Evolutionary conservation across 53 echinoderm and acorn worm species (phyloP), one percentile per base, ranked within the genome.

Genomic region (Zoroaster sp.): DNA sequence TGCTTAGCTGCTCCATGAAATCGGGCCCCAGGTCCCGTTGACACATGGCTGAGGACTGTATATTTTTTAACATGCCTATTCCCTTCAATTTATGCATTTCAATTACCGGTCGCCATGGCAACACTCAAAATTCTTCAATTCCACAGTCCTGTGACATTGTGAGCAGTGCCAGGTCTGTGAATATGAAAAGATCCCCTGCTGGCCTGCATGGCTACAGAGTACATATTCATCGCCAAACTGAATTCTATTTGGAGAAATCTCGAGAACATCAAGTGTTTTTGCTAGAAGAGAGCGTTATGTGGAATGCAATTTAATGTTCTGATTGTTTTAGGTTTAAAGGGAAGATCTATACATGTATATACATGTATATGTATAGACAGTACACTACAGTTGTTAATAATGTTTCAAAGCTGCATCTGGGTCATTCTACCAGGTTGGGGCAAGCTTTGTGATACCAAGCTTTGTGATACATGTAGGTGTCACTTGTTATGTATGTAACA

Each of bases 71-170:
- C n/a, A n/a, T n/a, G n/a, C n/a, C n/a, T n/a, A n/a, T n/a, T n/a
- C n/a, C n/a, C n/a, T n/a, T n/a, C n/a, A 78, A 47, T 36, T 18
- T 40, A 66, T 40, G 44, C 31, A 66, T 82, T 82, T 67, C 66
- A 82, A 82, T 68, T 43, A 43, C 66, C 32, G 82, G 82, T 82
- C 66, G 67, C 34, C 82, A 68, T 42, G 68, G 66, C 66, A 33
- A 66, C 68, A 43, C 38, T 17, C 43, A 30, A 43, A n/a, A 43
- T 68, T 67, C 15, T 66, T 82, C 46, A 68, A 42, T 42, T 35
- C 81, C 66, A 12, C 30, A 3, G 3, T 75, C 46, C 49, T 1
- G 46, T n/a, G n/a, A n/a, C n/a, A n/a, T n/a, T n/a, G n/a, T 0
- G 35, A 66, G 42, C 20, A 65, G 45, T 66, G 0, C 55, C 28